Evolutionary conservation across 1,140 invertebrate species (phyloP).

Genomic region (Temnothorax nylanderi): DNA sequence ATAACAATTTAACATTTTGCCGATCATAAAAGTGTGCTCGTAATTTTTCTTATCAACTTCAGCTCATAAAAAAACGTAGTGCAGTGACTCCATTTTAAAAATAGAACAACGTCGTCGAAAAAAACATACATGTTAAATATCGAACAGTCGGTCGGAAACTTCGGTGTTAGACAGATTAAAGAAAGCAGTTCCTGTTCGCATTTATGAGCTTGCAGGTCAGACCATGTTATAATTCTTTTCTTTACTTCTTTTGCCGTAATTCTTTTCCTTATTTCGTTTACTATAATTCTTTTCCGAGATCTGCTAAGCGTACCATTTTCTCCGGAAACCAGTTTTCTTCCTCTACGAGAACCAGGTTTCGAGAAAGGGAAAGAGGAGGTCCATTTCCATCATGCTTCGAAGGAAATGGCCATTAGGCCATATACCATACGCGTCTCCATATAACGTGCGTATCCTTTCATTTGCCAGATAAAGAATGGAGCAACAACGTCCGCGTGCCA

Average conservation of each 20-base stretch:
- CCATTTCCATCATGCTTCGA: background rate
- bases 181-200: background rate
- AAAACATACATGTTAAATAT: background rate
- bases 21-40: background rate
- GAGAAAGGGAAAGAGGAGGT: constrained; percentile 14
- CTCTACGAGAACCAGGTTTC: background rate
- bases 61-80: background rate
- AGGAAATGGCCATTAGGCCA: background rate
- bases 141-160: background rate
- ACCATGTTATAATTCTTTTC: background rate
- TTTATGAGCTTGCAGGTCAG: background rate
- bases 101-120: background rate
- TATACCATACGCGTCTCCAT: constrained; percentile 8
- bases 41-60: background rate
- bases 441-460: constrained; percentile 63
- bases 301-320: constrained; percentile 16
- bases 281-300: background rate
- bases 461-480: constrained; percentile 63
- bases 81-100: background rate
- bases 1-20: background rate
- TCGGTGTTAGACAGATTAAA: background rate
- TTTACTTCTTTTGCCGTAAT: background rate
- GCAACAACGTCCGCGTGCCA: constrained; percentile 59
- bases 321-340: background rate
- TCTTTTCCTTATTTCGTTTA: background rate